Percentiles rank a stretch among this genome's conserved stretches.
These are phyloP conservation scores for Elachura formosa DNA, from an alignment of 2,113 vertebrate species.

Conservation along the genomic window DNA sequence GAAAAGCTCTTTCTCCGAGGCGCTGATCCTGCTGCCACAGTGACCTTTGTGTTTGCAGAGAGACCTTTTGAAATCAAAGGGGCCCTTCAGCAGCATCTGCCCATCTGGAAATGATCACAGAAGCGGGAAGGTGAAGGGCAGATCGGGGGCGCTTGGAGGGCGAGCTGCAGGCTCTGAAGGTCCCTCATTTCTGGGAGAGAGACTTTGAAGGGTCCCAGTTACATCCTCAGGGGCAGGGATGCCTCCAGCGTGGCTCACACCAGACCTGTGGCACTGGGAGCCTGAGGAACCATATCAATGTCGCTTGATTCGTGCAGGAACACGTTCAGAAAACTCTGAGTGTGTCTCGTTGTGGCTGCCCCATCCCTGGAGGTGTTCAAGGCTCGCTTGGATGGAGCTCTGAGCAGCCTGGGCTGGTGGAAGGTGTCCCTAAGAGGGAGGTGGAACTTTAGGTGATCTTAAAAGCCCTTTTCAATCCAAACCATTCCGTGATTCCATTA, in stretches of 20 bases:
- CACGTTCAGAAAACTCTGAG: rapidly evolving
- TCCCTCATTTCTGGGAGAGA: not conserved
- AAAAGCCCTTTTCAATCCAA: not conserved
- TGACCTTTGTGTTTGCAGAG: constrained; percentile 50
- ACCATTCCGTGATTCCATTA: rapidly evolving
- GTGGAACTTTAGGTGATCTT: not conserved
- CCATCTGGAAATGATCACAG: constrained; percentile 33
- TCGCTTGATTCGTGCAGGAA: rapidly evolving
- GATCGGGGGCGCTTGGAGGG: not conserved
- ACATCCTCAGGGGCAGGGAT: not conserved
- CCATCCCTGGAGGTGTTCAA: not conserved
- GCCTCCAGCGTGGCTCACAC: rapidly evolving
- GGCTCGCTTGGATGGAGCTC: not conserved
- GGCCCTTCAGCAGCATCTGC: constrained; percentile 32
- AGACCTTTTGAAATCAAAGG: constrained; percentile 41
- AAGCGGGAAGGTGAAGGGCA: not conserved
- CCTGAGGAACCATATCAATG: rapidly evolving
- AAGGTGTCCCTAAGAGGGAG: not conserved
- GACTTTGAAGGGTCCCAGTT: rapidly evolving
- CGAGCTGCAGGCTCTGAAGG: not conserved
- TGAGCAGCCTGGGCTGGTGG: not conserved
- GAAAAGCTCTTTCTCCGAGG: not conserved
- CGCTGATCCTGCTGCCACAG: not conserved
- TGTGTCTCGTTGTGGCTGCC: not conserved
- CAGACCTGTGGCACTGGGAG: not conserved